phyloP scores from a whole-genome alignment of 2,113 vertebrate species.

The Cryptoleucopteryx plumbea region DNA sequence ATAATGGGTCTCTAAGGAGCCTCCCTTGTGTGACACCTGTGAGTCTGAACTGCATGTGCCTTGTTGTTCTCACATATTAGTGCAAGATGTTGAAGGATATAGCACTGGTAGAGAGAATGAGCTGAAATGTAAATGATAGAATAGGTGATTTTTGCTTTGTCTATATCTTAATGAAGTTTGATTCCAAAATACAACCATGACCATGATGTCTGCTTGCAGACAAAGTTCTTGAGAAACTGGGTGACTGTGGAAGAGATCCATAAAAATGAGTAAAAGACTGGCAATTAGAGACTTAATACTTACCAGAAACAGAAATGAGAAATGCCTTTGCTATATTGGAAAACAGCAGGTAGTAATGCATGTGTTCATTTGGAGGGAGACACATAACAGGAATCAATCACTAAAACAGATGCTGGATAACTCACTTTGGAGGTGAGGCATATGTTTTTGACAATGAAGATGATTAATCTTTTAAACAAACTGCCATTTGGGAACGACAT shows the following conservation, averaged over 20 bases:
- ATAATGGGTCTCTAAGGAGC: neutral
- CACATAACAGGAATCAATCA: neutral
- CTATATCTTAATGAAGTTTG: neutral
- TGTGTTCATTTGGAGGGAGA: neutral
- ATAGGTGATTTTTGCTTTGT: neutral
- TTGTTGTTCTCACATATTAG: rapidly evolving
- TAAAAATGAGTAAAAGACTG: neutral
- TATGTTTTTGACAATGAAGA: neutral
- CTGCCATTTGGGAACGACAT: neutral
- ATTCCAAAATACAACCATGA: neutral
- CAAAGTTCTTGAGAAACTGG: neutral
- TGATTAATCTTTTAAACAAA: neutral
- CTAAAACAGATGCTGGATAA: neutral
- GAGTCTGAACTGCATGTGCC: neutral
- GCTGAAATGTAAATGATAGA: neutral
- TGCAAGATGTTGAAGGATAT: rapidly evolving
- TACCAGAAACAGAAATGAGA: neutral
- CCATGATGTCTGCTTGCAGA: neutral
- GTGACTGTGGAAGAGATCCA: neutral
- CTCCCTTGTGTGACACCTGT: neutral
- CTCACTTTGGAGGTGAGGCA: neutral
- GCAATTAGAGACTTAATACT: neutral
- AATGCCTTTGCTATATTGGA: neutral
- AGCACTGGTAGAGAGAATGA: neutral
- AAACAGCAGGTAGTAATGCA: neutral